Conservation (phyloP, 53 echinoderm and acorn worm genomes). For the Glandiceps talaboti region DNA sequence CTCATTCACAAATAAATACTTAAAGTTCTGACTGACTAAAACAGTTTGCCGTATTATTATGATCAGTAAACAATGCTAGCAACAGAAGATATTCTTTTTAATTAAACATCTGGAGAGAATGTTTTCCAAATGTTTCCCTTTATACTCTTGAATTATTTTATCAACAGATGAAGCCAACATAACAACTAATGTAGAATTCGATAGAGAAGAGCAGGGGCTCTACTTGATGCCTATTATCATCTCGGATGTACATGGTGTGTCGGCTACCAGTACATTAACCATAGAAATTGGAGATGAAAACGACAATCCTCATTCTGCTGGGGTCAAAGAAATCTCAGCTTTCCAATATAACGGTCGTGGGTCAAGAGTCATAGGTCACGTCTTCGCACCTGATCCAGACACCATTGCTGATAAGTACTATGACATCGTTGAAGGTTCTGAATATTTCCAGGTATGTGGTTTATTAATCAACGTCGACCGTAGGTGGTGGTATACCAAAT, state of each 20-base stretch:
- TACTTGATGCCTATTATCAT: constrained; percentile 43
- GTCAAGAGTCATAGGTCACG: constrained; percentile 33
- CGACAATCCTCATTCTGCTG: constrained; percentile 56
- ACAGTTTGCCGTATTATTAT: no score
- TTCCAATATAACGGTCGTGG: constrained; percentile 78
- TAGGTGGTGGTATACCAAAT: no score
- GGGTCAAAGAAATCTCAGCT: constrained; percentile 63
- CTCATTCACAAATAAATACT: no score
- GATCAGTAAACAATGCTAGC: no score
- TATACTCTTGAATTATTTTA: no score
- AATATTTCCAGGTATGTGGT: neutral
- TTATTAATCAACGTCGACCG: no score
- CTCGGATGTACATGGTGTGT: constrained; percentile 6
- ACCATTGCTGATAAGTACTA: constrained; percentile 69
- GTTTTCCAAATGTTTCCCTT: no score
- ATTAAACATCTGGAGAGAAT: no score
- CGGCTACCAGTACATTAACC: constrained; percentile 31
- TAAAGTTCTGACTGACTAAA: no score
- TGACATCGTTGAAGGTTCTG: neutral
- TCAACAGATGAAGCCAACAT: neutral
- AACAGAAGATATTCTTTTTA: no score
- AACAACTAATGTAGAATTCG: constrained; percentile 13
- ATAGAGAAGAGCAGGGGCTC: constrained; percentile 42
- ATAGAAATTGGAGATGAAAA: constrained; percentile 50
- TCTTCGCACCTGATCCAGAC: constrained; percentile 50